Percentiles rank a stretch among this genome's conserved stretches.
Conservation (phyloP, 2,888 invertebrate genomes). For the Lottia scabra region DNA sequence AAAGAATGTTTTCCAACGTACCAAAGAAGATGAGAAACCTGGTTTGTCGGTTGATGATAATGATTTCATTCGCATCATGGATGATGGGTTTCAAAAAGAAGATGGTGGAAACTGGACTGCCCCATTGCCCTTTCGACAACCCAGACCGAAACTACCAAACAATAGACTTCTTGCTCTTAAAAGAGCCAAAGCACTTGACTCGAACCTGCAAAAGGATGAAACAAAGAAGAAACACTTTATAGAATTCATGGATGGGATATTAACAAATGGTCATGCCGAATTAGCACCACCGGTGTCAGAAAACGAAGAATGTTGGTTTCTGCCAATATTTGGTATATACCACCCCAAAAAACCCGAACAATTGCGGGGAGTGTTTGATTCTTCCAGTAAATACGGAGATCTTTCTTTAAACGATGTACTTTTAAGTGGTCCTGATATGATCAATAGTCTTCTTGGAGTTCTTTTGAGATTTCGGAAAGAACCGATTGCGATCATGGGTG, state of each 20-base stretch:
- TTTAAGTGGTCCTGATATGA: slow-evolving; percentile 29
- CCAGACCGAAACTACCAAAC: slow-evolving; percentile 17
- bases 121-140: slow-evolving; percentile 23
- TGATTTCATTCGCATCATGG: slow-evolving; percentile 24
- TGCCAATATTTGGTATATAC: slow-evolving; percentile 31
- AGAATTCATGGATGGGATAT: slow-evolving; percentile 23
- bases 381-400: slow-evolving; percentile 23
- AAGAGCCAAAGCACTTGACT: slow-evolving; percentile 17
- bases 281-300: slow-evolving; percentile 19
- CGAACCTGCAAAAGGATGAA: slow-evolving; percentile 8
- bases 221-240: slow-evolving; percentile 18
- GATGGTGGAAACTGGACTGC: slow-evolving; percentile 13
- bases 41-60: slow-evolving; percentile 28
- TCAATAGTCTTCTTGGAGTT: slow-evolving; percentile 33
- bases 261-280: slow-evolving; percentile 29
- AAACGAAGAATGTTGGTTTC: slow-evolving; percentile 25
- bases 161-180: slow-evolving; percentile 22
- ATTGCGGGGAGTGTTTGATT: slow-evolving; percentile 31
- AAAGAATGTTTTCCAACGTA: slow-evolving; percentile 15
- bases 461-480: slow-evolving; percentile 31
- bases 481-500: slow-evolving; percentile 23
- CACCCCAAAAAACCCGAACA: slow-evolving; percentile 30
- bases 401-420: slow-evolving; percentile 25
- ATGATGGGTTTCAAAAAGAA: slow-evolving; percentile 10
- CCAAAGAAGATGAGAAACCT: slow-evolving; percentile 21